Base-by-base conservation (phyloP, 2,113 vertebrate species). In the Mandrillus leucophaeus region DNA sequence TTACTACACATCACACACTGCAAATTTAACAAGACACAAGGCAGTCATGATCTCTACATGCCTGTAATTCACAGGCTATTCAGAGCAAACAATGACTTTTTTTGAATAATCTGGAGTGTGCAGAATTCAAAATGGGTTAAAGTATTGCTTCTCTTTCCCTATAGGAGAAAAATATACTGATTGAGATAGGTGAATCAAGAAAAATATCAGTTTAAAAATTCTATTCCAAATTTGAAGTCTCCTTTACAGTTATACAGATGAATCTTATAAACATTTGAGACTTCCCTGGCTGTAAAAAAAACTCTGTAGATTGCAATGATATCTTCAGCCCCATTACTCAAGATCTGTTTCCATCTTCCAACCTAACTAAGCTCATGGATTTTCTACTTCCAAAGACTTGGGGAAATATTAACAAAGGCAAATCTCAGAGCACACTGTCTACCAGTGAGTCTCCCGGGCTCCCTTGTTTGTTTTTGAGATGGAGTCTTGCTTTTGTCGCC, bases 11-110 rank as follows among this genome's bases (percentile, higher is more conserved):
- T 38, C n/a, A 20, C 38, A 72, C 22, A 23, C 6, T 0, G 10
- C 64, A 30, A 30, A 23, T 5, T 1, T 0, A 38, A 80, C 72
- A 16, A 7, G 4, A 50, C 5, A 2, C 8, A 2, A 45, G 35
- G 66, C 32, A 22, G 8, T 22, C 7, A 0, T 0, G 75, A 27
- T 13, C 23, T 55, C 57, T 0, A 1, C 6, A 23, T 2, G 68
- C n/a, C 50, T 40, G 3, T 5, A 22, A 22, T 30, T 76, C 18
- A 16, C 0, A 0, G 23, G 10, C 48, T 11, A 35, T 5, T 64
- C 43, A 55, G n/a, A 17, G 72, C 55, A 79, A n/a, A 1, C 25
- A 17, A 9, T 18, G 13, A 25, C 45, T 61, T 2, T 48, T 32
- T 40, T 6, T 43, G 7, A 92, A 43, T 3, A 50, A 8, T 48